Percentiles rank a stretch among this genome's conserved stretches.
These are phyloP conservation scores for Leucozona laternaria DNA, from an alignment of 2,888 invertebrate species.

Conservation along the genomic window DNA sequence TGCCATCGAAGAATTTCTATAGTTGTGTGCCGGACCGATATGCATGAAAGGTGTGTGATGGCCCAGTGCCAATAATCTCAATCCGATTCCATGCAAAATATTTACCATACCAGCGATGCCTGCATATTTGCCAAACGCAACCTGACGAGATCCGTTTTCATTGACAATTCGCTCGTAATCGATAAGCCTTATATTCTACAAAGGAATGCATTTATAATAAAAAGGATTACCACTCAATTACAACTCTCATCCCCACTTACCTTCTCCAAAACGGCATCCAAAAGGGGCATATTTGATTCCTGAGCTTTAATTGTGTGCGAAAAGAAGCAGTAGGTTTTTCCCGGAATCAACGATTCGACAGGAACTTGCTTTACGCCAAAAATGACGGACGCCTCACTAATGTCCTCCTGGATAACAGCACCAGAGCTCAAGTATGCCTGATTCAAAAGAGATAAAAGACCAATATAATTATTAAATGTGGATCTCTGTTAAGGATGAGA, in stretches of 20 bases:
- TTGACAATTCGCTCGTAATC: slow-evolving; percentile 99
- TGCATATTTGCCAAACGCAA: slow-evolving; percentile 99
- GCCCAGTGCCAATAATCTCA: slow-evolving; percentile 95
- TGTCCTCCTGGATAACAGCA: slow-evolving; percentile 97
- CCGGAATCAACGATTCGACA: slow-evolving; percentile 94
- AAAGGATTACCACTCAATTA: slow-evolving; percentile 38
- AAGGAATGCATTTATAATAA: slow-evolving; percentile 54
- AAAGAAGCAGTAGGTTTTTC: slow-evolving; percentile 99
- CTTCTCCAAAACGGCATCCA: slow-evolving; percentile 97
- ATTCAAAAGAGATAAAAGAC: slow-evolving; percentile 76
- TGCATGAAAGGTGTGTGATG: slow-evolving; percentile 99
- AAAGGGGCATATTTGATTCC: slow-evolving; percentile 97
- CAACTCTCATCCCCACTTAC: slow-evolving; percentile 69
- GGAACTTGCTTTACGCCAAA: slow-evolving; percentile 97
- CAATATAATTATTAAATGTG: slow-evolving; percentile 48
- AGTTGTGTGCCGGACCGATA: slow-evolving; percentile 99
- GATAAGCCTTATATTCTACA: slow-evolving; percentile 93
- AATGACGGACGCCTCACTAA: slow-evolving; percentile 97
- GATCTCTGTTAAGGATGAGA: slow-evolving; percentile 40
- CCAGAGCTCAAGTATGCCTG: slow-evolving; percentile 96
- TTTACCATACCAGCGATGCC: slow-evolving; percentile 99
- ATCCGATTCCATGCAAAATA: slow-evolving; percentile 97
- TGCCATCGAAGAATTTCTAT: slow-evolving; percentile 98
- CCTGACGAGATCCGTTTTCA: slow-evolving; percentile 93
- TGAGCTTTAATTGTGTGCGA: slow-evolving; percentile 99